Evolutionary conservation across 2,888 invertebrate genomes (phyloP), one percentile per base, ranked within the genome.

Genomic region (Atethmia centrago): DNA sequence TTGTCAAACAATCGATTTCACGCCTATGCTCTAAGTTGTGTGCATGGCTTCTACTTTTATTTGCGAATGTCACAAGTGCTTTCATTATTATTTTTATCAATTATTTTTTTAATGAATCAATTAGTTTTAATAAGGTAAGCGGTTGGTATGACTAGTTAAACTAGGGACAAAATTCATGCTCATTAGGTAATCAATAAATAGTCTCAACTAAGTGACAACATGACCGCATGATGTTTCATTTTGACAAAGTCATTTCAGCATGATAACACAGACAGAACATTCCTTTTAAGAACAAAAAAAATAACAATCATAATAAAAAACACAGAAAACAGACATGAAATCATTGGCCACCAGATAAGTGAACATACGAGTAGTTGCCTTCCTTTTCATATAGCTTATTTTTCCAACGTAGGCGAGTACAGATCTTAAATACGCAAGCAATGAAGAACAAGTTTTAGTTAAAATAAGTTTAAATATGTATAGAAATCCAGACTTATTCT

Each of bases 381-480:
- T 70, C 19, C 64, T 64, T 49, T 80, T 84, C 31, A 64, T 78
- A 10, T 16, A 62, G n/a, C 78, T 75, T 28, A 79, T 75, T 36
- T 55, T 70, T 51, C 77, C 73, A 55, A 49, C 49, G 14, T 79
- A 74, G 1, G 81, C 12, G 0, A 78, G 69, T 5, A 77, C 77
- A 5, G 83, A 71, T 45, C 77, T 77, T 14, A 81, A 47, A 49
- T 83, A 75, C 2, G 68, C 80, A 5, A 69, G 42, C n/a, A 79
- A 16, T 45, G 75, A 67, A 9, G 66, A 64, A 19, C 66, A 66
- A 21, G 75, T 68, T 14, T 19, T 21, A 19, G 19, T 25, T 45
- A 2, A 12, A 45, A 28, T n/a, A 21, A 14, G 21, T 21, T 45
- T 4, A 14, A 28, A 28, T n/a, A 59, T 16, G 3, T 19, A 19